These are phyloP conservation scores for Sycophila sp. DNA, from an alignment of 1,140 invertebrate genomes.

Conservation along the genomic window DNA sequence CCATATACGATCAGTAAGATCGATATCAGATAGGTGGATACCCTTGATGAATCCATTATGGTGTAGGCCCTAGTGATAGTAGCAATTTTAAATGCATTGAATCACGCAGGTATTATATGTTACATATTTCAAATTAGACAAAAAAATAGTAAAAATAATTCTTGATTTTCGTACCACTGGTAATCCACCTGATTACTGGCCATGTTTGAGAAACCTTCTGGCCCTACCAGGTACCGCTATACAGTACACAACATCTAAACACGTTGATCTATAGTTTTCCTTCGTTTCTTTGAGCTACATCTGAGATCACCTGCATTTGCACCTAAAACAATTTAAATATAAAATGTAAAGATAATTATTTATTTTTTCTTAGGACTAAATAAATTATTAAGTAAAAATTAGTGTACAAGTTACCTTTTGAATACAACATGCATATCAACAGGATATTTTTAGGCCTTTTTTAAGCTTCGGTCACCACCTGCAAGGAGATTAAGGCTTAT, in stretches of 20 bases:
- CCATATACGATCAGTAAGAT: constrained; percentile 98
- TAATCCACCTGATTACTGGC: constrained; percentile 67
- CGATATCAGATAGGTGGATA: constrained; percentile 96
- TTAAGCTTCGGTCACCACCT: constrained; percentile 54
- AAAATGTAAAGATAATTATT: background rate
- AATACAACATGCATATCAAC: constrained; percentile 51
- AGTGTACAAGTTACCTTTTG: constrained; percentile 47
- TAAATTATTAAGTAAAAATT: background rate
- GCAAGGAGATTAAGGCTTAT: constrained; percentile 26
- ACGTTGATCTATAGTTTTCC: constrained; percentile 47
- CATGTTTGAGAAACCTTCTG: constrained; percentile 61
- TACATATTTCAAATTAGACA: background rate
- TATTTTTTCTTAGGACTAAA: too few species aligned
- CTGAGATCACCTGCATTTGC: constrained; percentile 61
- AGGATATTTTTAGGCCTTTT: constrained; percentile 48
- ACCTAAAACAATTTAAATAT: constrained; percentile 42
- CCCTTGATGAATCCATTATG: constrained; percentile 95
- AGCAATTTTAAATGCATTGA: constrained; percentile 5
- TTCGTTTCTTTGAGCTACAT: constrained; percentile 50
- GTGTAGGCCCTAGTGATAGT: constrained; percentile 95
- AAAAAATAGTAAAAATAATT: constrained; percentile 4
- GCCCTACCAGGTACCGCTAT: constrained; percentile 57
- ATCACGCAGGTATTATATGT: background rate
- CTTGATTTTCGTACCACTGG: constrained; percentile 67
- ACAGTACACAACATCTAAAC: constrained; percentile 61